These are phyloP conservation scores for Daphoenositta chrysoptera DNA, from an alignment of 2,113 vertebrate genomes.

Conservation along the genomic window DNA sequence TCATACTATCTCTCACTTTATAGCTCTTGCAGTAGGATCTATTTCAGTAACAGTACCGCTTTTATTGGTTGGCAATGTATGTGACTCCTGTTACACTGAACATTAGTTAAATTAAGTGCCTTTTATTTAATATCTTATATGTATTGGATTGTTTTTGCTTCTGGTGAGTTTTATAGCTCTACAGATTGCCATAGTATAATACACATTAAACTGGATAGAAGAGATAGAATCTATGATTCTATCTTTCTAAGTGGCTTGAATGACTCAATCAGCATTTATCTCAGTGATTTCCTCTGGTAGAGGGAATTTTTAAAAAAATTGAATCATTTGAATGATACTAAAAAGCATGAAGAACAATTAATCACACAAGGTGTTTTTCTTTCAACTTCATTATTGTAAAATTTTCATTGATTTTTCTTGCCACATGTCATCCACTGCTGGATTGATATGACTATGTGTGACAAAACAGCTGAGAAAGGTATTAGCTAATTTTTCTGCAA, in stretches of 20 bases:
- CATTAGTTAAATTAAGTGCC: background rate
- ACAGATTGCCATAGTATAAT: background rate
- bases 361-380: background rate
- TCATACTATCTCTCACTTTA: background rate
- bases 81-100: background rate
- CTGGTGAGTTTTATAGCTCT: background rate
- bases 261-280: background rate
- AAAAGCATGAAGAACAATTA: slow-evolving; percentile 9
- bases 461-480: background rate
- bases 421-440: background rate
- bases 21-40: background rate
- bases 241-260: background rate
- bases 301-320: background rate
- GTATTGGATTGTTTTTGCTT: background rate
- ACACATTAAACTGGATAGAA: slow-evolving; percentile 1
- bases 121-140: background rate
- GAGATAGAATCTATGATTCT: background rate
- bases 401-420: background rate
- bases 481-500: background rate
- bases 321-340: slow-evolving; percentile 10
- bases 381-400: background rate
- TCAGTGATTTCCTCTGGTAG: background rate
- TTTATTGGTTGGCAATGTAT: slow-evolving; percentile 5
- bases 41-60: background rate
- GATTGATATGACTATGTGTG: background rate